Conservation (phyloP, 2,113 vertebrate genomes). For the Alces alces region DNA sequence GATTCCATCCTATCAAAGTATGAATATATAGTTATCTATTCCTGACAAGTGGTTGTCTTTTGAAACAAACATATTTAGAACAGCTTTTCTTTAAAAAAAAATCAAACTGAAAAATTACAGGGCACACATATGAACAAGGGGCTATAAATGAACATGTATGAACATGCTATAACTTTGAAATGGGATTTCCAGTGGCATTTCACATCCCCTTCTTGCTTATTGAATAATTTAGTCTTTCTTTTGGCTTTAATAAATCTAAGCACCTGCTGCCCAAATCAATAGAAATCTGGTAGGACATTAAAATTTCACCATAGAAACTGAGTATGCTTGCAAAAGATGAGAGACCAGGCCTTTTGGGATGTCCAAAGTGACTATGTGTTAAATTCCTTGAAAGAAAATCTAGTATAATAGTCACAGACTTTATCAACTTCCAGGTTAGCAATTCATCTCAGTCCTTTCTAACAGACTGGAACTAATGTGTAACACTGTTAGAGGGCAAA, state of each 20-base stretch:
- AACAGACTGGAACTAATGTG: slow-evolving; percentile 75
- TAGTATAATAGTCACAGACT: slow-evolving; percentile 62
- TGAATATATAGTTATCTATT: not conserved
- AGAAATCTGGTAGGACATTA: slow-evolving; percentile 65
- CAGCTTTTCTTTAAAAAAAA: no score
- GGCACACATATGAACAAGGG: not conserved
- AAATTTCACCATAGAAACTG: slow-evolving; percentile 42
- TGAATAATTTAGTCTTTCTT: slow-evolving; percentile 12
- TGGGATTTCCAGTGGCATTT: slow-evolving; percentile 1
- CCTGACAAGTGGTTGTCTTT: not conserved
- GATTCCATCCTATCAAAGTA: not conserved
- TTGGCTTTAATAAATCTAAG: slow-evolving; percentile 56
- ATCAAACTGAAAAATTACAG: not conserved
- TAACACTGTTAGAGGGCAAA: slow-evolving; percentile 31
- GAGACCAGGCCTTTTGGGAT: not conserved
- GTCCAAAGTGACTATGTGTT: slow-evolving; percentile 54
- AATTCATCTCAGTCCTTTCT: slow-evolving; percentile 71
- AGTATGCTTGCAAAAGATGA: slow-evolving; percentile 22
- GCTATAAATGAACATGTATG: not conserved
- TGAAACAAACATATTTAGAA: not conserved
- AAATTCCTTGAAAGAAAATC: slow-evolving; percentile 69
- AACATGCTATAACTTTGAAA: slow-evolving; percentile 28
- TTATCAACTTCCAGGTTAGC: slow-evolving; percentile 75
- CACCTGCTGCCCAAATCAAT: slow-evolving; percentile 65
- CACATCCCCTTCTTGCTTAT: not conserved